Base-by-base conservation (phyloP, 2,888 invertebrate species). In the Portevinia maculata region DNA sequence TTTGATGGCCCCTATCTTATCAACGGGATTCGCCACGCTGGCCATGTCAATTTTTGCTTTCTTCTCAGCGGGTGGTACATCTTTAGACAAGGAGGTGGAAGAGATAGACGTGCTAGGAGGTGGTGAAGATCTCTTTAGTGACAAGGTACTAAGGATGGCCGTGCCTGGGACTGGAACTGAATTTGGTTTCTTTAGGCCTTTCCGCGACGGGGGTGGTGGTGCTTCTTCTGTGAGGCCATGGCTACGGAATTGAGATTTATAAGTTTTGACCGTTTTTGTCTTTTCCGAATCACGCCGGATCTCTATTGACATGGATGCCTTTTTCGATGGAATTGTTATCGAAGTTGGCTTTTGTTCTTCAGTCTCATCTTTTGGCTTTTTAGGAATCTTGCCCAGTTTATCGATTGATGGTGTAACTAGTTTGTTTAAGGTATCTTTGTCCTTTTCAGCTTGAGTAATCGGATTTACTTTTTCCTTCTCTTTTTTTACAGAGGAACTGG, bases 251-350 rank as follows among this genome's bases (percentile, higher is more conserved):
- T 96, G 97, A 0, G 97, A 96, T 90, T 97, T 94, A 89, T 95
- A 97, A 13, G 96, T 95, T 93, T 98, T 98, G 0, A 97, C 98
- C 39, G 98, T 98, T 91, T 97, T 97, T 3, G 96, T 95, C 87
- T 97, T 92, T 9, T 93, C 92, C 60, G 94, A 93, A 85, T 94
- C 94, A 78, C 95, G 95, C 79, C 96, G 92, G 67, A 94, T 94
- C 92, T 96, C 96, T 86, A 96, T 95, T 0, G 96, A 96, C 89
- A 96, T 95, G 2, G 96, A 95, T 39, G 94, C 94, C 86, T 95
- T 95, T 67, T 91, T 89, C 28, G 88, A 89, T 88, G 87, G 88
- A 71, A 90, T 91, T 11, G 88, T 86, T 52, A 89, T 89, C 64
- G 92, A 90, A 53, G 89, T 88, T 0, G 88, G 75, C 46, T 88